These are phyloP conservation scores for Erynnis tages DNA, from an alignment of 2,888 invertebrate genomes.

Conservation along the genomic window DNA sequence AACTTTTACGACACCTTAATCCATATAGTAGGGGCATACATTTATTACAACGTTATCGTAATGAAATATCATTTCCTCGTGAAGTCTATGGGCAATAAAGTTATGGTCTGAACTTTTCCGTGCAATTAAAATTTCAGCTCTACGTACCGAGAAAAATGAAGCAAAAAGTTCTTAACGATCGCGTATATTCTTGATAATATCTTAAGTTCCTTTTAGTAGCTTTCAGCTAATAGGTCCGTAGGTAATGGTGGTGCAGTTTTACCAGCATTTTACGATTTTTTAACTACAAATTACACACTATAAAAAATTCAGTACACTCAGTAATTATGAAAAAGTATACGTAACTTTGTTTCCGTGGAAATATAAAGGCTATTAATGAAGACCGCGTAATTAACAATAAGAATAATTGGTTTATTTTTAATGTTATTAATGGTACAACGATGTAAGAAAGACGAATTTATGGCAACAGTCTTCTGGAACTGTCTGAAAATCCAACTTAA, in stretches of 20 bases:
- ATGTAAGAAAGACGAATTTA: too few species aligned
- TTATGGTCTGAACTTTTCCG: conserved; percentile 22
- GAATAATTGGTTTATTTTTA: too few species aligned
- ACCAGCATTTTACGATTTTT: not conserved
- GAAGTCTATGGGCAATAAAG: conserved; percentile 34
- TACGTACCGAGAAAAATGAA: conserved; percentile 18
- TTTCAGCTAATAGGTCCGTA: conserved; percentile 3
- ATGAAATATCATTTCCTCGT: conserved; percentile 42
- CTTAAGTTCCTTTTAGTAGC: conserved; percentile 16
- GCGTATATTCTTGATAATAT: conserved; percentile 13
- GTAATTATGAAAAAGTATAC: too few species aligned
- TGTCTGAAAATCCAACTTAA: too few species aligned
- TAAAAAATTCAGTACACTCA: too few species aligned
- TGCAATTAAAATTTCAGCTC: conserved; percentile 25
- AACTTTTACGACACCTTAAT: not conserved
- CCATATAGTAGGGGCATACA: conserved; percentile 29
- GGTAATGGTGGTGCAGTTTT: not conserved
- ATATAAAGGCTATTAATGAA: too few species aligned
- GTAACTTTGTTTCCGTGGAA: too few species aligned
- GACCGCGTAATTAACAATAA: too few species aligned
- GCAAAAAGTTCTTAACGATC: conserved; percentile 15
- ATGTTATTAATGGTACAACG: too few species aligned
- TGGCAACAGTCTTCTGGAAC: too few species aligned
- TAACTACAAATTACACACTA: too few species aligned
- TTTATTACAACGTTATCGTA: conserved; percentile 44